Conservation (phyloP, 2,113 vertebrate species). For the Crocuta crocuta region DNA sequence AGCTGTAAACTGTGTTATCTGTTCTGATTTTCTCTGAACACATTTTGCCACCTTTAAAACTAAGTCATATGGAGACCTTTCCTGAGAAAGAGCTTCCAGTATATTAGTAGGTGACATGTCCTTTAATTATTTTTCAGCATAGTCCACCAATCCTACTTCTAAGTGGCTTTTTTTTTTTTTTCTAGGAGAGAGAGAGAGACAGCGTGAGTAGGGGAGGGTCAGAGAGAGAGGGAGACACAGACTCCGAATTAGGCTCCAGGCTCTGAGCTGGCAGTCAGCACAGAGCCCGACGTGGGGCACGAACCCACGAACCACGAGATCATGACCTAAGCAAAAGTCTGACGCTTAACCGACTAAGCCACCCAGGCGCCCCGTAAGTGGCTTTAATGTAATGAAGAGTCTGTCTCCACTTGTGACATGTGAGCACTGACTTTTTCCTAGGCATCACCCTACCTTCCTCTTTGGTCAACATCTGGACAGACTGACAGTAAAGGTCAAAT, state of each 20-base stretch:
- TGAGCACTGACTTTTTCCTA: not conserved
- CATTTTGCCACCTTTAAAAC: not conserved
- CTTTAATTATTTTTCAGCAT: not conserved
- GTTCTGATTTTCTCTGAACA: not conserved
- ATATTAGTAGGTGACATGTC: no score
- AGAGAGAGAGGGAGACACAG: no score
- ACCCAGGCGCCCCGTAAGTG: not conserved
- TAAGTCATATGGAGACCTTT: not conserved
- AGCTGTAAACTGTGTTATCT: not conserved
- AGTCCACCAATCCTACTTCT: not conserved
- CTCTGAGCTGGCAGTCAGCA: no score
- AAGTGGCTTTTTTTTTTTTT: not conserved
- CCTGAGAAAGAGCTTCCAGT: not conserved
- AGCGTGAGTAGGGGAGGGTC: no score
- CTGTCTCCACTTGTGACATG: not conserved
- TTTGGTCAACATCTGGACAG: not conserved
- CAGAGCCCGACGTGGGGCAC: no score
- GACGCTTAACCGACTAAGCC: no score
- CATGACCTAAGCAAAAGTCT: no score
- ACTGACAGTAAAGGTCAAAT: accelerated
- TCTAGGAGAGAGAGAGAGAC: no score
- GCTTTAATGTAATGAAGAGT: not conserved
- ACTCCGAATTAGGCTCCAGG: no score
- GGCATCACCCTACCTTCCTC: not conserved
- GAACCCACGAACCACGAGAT: no score